A percentile compares a stretch with the other conserved stretches of the same genome.
These are phyloP conservation scores for Falcunculus frontatus DNA, from an alignment of 2,113 vertebrate genomes.

Conservation along the genomic window DNA sequence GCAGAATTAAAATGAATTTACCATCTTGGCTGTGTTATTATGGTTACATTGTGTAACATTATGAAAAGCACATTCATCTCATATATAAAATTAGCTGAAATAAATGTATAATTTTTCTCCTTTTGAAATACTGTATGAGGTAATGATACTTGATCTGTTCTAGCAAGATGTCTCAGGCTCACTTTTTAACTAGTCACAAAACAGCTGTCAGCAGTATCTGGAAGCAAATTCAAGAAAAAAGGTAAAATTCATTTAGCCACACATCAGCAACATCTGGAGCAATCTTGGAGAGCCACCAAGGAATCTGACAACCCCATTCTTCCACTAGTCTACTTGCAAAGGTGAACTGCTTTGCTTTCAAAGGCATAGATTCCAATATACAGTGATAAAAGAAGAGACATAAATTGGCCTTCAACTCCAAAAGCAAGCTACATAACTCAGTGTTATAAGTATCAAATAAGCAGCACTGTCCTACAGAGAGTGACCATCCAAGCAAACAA, in stretches of 20 bases:
- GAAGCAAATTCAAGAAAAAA: conserved; percentile 14
- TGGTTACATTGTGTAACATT: conserved; percentile 60
- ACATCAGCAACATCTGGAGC: conserved; percentile 20
- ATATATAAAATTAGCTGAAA: conserved; percentile 53
- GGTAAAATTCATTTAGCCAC: neutral
- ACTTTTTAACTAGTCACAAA: conserved; percentile 34
- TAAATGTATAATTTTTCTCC: conserved; percentile 39
- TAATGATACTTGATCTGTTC: conserved; percentile 33
- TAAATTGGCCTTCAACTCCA: neutral
- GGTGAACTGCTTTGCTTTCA: neutral
- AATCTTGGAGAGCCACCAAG: neutral
- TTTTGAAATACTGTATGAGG: conserved; percentile 8
- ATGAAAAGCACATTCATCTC: conserved; percentile 47
- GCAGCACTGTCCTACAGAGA: neutral
- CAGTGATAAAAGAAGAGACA: neutral
- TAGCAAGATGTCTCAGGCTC: conserved; percentile 11
- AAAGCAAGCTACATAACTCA: neutral
- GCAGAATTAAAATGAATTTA: conserved; percentile 67
- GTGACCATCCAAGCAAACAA: neutral
- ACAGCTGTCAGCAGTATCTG: conserved; percentile 24
- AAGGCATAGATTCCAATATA: neutral
- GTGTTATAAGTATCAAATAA: neutral
- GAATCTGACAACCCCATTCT: neutral
- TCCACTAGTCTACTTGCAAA: neutral
- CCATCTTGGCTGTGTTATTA: conserved; percentile 51